These are phyloP conservation scores for Chrysocyon brachyurus DNA, from an alignment of 2,797 vertebrate species.

Conservation along the genomic window DNA sequence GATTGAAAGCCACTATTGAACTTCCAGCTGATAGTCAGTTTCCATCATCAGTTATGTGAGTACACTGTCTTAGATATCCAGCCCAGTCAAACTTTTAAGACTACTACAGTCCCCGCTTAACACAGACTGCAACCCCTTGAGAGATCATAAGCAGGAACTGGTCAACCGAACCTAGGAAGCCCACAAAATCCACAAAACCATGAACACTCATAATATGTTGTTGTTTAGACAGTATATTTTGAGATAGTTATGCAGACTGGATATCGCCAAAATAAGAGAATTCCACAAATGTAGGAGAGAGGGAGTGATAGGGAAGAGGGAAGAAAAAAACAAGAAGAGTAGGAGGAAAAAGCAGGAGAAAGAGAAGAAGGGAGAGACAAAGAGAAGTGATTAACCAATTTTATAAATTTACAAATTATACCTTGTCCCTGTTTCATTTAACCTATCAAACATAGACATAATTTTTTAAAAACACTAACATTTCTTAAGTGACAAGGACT, in stretches of 20 bases:
- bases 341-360: accelerated
- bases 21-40: neutral
- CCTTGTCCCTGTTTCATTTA: neutral
- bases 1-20: neutral
- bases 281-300: neutral
- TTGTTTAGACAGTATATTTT: neutral
- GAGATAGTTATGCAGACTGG: neutral
- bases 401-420: neutral
- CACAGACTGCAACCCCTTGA: accelerated
- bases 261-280: neutral
- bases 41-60: neutral
- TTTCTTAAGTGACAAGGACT: neutral
- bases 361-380: neutral
- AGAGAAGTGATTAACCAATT: neutral
- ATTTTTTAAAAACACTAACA: neutral
- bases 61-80: neutral
- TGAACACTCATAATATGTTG: neutral
- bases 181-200: neutral
- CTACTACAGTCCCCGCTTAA: neutral
- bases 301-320: no score
- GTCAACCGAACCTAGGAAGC: neutral
- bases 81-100: neutral
- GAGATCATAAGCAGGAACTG: neutral
- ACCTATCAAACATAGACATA: neutral
- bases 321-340: no score